Evolutionary conservation across 2,113 vertebrate genomes (phyloP), one percentile per base, ranked within the genome.

Genomic region (Pachycephala philippinensis): DNA sequence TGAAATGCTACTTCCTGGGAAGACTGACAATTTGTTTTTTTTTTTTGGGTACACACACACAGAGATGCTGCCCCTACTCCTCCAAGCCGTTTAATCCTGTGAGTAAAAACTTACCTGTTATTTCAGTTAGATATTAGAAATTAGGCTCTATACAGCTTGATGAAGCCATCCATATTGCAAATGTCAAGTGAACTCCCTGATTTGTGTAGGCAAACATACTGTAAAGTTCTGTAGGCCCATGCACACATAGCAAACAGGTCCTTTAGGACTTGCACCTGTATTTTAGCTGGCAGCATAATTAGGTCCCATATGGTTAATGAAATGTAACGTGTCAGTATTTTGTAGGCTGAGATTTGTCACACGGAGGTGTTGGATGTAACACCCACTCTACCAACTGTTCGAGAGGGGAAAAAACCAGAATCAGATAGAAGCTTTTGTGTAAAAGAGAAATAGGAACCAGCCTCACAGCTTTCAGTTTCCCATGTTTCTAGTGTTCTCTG

Each of bases 331-430:
- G 92, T 93, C 96, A 95, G 95, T 86, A 93, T 81, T 96, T 93
- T 92, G 93, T 96, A 94, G 96, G 96, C 72, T 94, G 95, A 96
- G 96, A 96, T 90, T 93, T 96, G 92, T 97, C 93, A 94, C 88
- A 97, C 1, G 50, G 92, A 96, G 96, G 95, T 95, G 93, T 95
- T 96, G 90, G 72, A 92, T 95, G 28, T 78, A 95, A 81, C 96
- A 87, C 96, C 96, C 96, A 96, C 96, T 93, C 92, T 96, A 68
- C 96, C 96, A 97, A 96, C 88, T 97, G 96, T 96, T 96, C 95
- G 68, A 95, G 35, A 81, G 47, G 7, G 13, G 47, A 95, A 89
- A 93, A 90, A 1, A 53, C 2, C 53, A 83, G 70, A 85, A 66
- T 66, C 54, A 64, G 33, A 81, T 72, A 81, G 89, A 96, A 84